Conservation (phyloP, 2,888 invertebrate genomes). For the Diarsia brunnea region DNA sequence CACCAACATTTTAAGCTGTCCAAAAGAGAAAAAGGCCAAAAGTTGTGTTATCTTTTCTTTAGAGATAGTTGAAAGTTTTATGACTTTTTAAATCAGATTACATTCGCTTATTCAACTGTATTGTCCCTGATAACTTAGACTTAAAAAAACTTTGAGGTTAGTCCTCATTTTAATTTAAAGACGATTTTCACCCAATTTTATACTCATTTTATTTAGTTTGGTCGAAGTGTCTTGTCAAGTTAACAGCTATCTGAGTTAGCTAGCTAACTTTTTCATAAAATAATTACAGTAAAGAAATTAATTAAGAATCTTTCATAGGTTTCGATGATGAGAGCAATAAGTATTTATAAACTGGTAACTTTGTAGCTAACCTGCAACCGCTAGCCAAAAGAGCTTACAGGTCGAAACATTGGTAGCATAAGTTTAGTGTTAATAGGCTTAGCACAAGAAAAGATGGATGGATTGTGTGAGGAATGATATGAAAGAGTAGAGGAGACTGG, state of each 20-base stretch:
- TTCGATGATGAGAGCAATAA: no score
- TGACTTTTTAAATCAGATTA: constrained; percentile 59
- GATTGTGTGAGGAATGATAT: no score
- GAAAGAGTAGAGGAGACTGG: no score
- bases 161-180: constrained; percentile 12
- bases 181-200: not conserved
- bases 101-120: constrained; percentile 38
- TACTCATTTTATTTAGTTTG: not conserved
- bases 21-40: constrained; percentile 40
- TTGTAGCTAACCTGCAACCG: no score
- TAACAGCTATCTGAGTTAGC: not conserved
- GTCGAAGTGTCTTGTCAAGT: not conserved
- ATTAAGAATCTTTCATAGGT: no score
- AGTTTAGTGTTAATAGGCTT: no score
- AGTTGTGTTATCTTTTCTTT: constrained; percentile 48
- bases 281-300: not conserved
- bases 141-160: constrained; percentile 1
- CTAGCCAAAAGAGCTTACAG: no score
- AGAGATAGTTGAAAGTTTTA: constrained; percentile 58
- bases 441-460: no score
- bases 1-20: constrained; percentile 12
- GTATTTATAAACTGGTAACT: no score
- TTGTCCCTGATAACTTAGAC: constrained; percentile 28
- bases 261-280: no score
- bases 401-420: no score